A percentile compares a stretch with the other conserved stretches of the same genome.
Evolutionary conservation across 2,888 invertebrate species (phyloP).

Genomic region (Catonia carolina): DNA sequence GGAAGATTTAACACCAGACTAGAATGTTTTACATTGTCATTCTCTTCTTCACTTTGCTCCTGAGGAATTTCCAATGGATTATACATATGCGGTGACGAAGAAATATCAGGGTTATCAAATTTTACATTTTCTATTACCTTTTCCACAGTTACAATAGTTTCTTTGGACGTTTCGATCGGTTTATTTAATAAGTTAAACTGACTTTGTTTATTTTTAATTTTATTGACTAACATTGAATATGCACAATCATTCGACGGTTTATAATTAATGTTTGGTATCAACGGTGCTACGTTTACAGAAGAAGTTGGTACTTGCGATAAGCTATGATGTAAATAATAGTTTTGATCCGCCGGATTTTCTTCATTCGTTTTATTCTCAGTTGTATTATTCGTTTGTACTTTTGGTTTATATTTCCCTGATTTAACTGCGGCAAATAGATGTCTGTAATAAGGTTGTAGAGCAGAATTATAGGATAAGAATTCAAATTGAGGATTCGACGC

Average conservation of each 20-base stretch:
- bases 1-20: too few species aligned
- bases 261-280: conserved; percentile 60
- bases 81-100: too few species aligned
- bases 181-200: neutral
- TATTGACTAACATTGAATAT: conserved; percentile 79
- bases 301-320: conserved; percentile 51
- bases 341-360: conserved; percentile 36
- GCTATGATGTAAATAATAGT: conserved; percentile 80
- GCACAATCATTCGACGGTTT: conserved; percentile 80
- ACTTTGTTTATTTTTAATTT: conserved; percentile 62
- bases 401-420: conserved; percentile 54
- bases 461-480: conserved; percentile 81
- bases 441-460: conserved; percentile 82
- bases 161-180: neutral
- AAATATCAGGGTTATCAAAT: too few species aligned
- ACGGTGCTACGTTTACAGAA: conserved; percentile 49
- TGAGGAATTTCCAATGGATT: too few species aligned
- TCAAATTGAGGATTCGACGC: conserved; percentile 86
- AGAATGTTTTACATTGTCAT: too few species aligned
- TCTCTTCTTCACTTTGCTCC: too few species aligned
- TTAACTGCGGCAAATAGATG: conserved; percentile 64
- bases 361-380: conserved; percentile 22
- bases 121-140: neutral
- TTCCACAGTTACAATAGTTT: neutral
- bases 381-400: conserved; percentile 36